Evolutionary conservation across 2,797 vertebrate species (phyloP).

Genomic region (Acanthurus leucopareius): DNA sequence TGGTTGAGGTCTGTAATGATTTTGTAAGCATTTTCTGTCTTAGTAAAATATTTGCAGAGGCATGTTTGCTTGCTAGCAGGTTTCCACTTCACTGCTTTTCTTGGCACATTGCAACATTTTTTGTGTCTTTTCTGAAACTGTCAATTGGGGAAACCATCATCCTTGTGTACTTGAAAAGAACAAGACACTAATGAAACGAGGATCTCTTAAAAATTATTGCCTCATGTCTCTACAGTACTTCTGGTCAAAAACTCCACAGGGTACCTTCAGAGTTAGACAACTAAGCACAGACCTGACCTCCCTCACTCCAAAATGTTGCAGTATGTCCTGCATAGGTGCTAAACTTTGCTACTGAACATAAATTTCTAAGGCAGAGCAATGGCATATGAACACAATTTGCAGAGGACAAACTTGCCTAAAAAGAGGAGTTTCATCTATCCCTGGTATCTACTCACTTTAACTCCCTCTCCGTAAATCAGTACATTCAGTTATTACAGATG

Average conservation of each 20-base stretch:
- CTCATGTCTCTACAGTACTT: not conserved
- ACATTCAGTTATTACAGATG: slow-evolving; percentile 53
- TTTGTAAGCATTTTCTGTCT: not conserved
- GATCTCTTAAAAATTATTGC: slow-evolving; percentile 19
- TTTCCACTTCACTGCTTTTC: not conserved
- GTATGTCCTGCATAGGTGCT: slow-evolving; percentile 13
- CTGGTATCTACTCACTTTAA: slow-evolving; percentile 11
- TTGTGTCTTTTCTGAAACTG: slow-evolving; percentile 9
- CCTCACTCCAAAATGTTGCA: slow-evolving; percentile 1
- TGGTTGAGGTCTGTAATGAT: not conserved
- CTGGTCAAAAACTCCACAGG: slow-evolving; percentile 24
- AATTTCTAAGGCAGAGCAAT: slow-evolving; percentile 13
- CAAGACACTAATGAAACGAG: not conserved
- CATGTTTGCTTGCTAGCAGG: not conserved
- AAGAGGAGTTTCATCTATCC: slow-evolving; percentile 3
- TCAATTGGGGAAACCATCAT: not conserved
- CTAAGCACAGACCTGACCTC: slow-evolving; percentile 9
- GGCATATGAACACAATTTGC: slow-evolving; percentile 34
- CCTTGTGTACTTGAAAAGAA: not conserved
- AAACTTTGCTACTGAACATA: slow-evolving; percentile 33
- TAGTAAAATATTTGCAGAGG: not conserved
- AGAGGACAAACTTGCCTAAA: slow-evolving; percentile 19
- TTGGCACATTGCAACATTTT: not conserved
- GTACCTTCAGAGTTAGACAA: slow-evolving; percentile 28
- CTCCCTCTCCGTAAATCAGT: slow-evolving; percentile 28